Percentiles rank a stretch among this genome's conserved stretches.
Evolutionary conservation across 1,140 invertebrate genomes (phyloP).

Genomic region (Aphelenchoides avenae): DNA sequence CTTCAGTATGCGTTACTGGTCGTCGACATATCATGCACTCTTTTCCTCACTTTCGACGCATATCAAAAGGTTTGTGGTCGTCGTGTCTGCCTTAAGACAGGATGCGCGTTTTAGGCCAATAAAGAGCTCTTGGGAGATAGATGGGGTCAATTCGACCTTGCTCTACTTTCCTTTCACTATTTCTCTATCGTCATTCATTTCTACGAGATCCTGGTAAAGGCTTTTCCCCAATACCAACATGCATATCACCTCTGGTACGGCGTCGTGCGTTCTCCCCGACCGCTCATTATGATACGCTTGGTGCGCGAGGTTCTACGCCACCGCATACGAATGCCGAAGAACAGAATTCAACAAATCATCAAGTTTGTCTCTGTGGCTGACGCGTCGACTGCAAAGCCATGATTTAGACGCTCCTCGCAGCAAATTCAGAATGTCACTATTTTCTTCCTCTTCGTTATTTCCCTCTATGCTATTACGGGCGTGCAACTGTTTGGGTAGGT

Average conservation of each 20-base stretch:
- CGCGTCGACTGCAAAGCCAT: slow-evolving; percentile 1
- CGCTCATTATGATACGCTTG: slow-evolving; percentile 94
- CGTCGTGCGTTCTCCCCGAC: slow-evolving; percentile 84
- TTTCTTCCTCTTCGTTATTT: slow-evolving; percentile 99
- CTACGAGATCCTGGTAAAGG: slow-evolving; percentile 48
- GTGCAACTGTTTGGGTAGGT: slow-evolving; percentile 99
- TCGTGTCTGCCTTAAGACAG: no score
- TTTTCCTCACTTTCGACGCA: slow-evolving; percentile 46
- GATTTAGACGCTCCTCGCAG: slow-evolving; percentile 87
- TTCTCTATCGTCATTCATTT: slow-evolving; percentile 88
- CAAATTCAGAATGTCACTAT: slow-evolving; percentile 99
- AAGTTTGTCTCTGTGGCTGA: no score
- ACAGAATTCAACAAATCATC: slow-evolving; percentile 96
- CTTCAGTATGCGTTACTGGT: slow-evolving; percentile 42
- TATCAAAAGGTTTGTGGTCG: slow-evolving; percentile 48
- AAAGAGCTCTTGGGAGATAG: slow-evolving; percentile 65
- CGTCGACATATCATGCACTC: slow-evolving; percentile 44
- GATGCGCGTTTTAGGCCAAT: slow-evolving; percentile 27
- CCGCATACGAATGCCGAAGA: slow-evolving; percentile 99
- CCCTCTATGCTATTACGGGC: slow-evolving; percentile 87
- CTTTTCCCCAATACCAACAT: slow-evolving; percentile 26
- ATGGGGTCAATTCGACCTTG: slow-evolving; percentile 97
- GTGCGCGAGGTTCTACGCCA: slow-evolving; percentile 76
- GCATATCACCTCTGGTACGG: slow-evolving; percentile 68
- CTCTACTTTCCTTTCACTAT: slow-evolving; percentile 94